A percentile compares a stretch with the other conserved stretches of the same genome.
Evolutionary conservation across 2,888 invertebrate genomes (phyloP).

Genomic region (Melanostoma mellinum): DNA sequence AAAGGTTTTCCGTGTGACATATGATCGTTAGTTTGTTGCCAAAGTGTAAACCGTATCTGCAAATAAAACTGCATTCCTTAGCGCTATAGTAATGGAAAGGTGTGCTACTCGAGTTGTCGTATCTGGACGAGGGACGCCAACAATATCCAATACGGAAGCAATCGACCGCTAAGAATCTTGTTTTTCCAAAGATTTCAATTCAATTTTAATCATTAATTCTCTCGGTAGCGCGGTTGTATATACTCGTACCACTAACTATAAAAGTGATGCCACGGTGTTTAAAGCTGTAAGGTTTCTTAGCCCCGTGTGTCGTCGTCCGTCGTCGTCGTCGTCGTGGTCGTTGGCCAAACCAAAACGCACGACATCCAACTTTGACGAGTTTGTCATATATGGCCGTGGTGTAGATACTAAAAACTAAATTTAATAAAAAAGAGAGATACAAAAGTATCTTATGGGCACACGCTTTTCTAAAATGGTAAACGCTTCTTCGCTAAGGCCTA

Average conservation of each 20-base stretch:
- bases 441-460: constrained; percentile 56
- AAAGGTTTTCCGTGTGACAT: constrained; percentile 70
- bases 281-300: constrained; percentile 23
- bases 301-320: not conserved
- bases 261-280: constrained; percentile 28
- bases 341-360: constrained; percentile 35
- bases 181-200: constrained; percentile 73
- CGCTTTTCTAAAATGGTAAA: constrained; percentile 58
- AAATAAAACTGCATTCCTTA: constrained; percentile 67
- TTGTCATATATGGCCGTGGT: constrained; percentile 68
- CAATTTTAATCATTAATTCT: constrained; percentile 71
- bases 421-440: constrained; percentile 8
- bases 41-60: constrained; percentile 62
- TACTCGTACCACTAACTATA: constrained; percentile 3
- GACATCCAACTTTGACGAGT: constrained; percentile 67
- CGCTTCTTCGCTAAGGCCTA: constrained; percentile 22
- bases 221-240: not conserved
- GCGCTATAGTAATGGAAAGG: constrained; percentile 57
- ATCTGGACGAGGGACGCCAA: constrained; percentile 51
- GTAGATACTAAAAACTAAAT: constrained; percentile 37
- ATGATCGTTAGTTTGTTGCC: constrained; percentile 58
- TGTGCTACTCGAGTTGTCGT: constrained; percentile 44
- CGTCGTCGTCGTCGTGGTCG: not conserved
- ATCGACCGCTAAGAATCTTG: constrained; percentile 74
- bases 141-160: constrained; percentile 79